Evolutionary conservation across 1,140 invertebrate species (phyloP).

Genomic region (Cyclina sinensis): DNA sequence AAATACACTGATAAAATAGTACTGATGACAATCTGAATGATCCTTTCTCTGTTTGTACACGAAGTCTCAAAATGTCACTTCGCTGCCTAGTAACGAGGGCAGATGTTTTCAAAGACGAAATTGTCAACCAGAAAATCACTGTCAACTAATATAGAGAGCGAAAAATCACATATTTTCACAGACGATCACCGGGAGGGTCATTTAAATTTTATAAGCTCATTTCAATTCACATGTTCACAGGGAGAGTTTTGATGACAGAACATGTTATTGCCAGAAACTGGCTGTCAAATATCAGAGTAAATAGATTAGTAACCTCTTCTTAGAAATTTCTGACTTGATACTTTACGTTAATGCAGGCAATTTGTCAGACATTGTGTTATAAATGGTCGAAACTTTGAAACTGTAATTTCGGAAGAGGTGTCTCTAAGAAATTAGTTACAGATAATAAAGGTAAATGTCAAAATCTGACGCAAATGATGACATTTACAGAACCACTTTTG

Average conservation of each 20-base stretch:
- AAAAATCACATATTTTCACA: neutral
- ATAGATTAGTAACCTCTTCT: neutral
- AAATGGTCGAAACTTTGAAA: no score
- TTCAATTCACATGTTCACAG: conserved; percentile 5
- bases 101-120: neutral
- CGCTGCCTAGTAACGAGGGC: neutral
- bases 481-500: no score
- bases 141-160: neutral
- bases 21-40: no score
- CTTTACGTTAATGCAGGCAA: no score
- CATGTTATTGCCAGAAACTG: neutral
- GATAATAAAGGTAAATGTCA: no score
- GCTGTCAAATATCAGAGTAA: neutral
- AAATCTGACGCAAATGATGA: no score
- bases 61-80: neutral
- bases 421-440: no score
- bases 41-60: no score
- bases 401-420: no score
- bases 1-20: no score
- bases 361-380: no score
- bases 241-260: neutral
- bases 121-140: neutral
- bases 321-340: no score
- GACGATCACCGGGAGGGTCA: conserved; percentile 5
- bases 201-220: conserved; percentile 36